These are phyloP conservation scores for Forbesichthys agassizii DNA, from an alignment of 2,113 vertebrate species.

Conservation along the genomic window DNA sequence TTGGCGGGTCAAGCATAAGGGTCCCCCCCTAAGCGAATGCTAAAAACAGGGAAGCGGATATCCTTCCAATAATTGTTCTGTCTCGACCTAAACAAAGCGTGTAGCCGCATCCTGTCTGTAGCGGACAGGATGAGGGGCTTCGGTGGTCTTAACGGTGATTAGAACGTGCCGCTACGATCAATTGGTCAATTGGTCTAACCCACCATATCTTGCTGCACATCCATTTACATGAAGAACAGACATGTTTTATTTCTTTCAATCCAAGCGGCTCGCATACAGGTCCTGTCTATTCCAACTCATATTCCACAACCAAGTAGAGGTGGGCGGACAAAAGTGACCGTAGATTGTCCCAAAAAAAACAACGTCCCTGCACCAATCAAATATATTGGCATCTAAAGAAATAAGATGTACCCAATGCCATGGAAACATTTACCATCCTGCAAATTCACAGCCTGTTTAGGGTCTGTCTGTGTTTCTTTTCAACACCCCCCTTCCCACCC, in stretches of 20 bases:
- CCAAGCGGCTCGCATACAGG: constrained; percentile 34
- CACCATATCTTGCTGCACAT: constrained; percentile 30
- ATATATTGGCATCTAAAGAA: constrained; percentile 57
- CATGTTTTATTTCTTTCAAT: constrained; percentile 34
- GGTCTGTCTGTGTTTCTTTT: constrained; percentile 61
- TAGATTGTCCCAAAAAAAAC: constrained; percentile 32
- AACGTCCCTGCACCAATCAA: constrained; percentile 40
- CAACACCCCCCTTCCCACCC: constrained; percentile 17
- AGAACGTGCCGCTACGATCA: constrained; percentile 22
- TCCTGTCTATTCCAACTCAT: constrained; percentile 1
- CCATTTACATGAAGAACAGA: constrained; percentile 46
- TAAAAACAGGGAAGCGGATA: constrained; percentile 72
- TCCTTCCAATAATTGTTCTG: constrained; percentile 70
- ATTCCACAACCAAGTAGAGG: neutral
- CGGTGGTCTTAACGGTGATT: neutral
- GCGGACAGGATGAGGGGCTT: constrained; percentile 24
- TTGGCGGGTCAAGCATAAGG: too few species aligned
- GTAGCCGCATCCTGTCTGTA: constrained; percentile 67
- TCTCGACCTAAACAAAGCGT: constrained; percentile 62
- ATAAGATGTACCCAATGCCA: constrained; percentile 61
- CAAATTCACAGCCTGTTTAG: constrained; percentile 78
- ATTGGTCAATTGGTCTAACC: constrained; percentile 18
- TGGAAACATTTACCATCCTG: constrained; percentile 51
- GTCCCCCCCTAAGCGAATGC: constrained; percentile 43
- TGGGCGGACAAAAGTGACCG: constrained; percentile 12